These are phyloP conservation scores for Synergus japonicus DNA, from an alignment of 2,888 invertebrate species.

Conservation along the genomic window DNA sequence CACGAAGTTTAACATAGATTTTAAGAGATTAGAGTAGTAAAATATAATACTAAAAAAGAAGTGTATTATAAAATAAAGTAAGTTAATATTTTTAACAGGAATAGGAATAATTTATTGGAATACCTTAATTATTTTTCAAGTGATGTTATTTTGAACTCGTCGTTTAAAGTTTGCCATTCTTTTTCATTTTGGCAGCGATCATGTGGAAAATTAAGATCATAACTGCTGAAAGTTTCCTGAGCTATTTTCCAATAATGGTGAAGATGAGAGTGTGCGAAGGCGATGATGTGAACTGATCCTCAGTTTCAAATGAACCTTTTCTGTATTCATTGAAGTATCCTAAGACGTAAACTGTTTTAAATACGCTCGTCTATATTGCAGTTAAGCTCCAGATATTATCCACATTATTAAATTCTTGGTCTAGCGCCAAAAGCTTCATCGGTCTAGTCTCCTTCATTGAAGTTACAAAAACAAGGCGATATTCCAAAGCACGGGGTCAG, in stretches of 20 bases:
- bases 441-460: neutral
- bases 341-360: neutral
- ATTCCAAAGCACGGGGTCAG: neutral
- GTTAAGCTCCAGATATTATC: neutral
- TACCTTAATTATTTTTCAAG: neutral
- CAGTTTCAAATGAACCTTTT: neutral
- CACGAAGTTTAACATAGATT: too few relatives aligned
- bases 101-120: neutral
- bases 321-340: neutral
- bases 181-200: slow-evolving; percentile 5
- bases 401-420: neutral
- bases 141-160: slow-evolving; percentile 1
- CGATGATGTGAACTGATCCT: slow-evolving; percentile 20
- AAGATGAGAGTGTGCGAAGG: neutral
- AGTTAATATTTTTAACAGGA: too few relatives aligned
- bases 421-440: neutral
- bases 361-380: neutral
- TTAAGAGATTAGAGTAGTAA: too few relatives aligned
- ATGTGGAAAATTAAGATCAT: slow-evolving; percentile 35
- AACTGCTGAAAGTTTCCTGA: slow-evolving; percentile 27
- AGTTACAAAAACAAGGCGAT: neutral
- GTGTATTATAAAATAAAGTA: too few relatives aligned
- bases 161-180: neutral
- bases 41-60: too few relatives aligned
- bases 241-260: slow-evolving; percentile 10